Percentiles rank a stretch among this genome's conserved stretches.
phyloP scores from a whole-genome alignment of 1,140 invertebrate species.

The Drosophila pachea region DNA sequence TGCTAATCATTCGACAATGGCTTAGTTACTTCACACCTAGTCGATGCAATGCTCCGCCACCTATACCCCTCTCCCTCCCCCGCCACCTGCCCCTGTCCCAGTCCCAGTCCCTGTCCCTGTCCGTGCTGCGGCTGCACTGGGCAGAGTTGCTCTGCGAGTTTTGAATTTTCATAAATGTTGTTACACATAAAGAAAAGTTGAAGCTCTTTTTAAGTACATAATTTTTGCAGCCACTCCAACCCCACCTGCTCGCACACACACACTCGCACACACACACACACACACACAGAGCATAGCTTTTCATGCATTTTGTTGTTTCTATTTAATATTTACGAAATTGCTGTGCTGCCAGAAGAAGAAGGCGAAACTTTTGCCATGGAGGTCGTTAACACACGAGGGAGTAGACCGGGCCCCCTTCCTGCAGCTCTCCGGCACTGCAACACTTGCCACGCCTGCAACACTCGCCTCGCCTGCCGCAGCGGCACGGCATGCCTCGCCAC shows the following conservation, averaged over 20 bases:
- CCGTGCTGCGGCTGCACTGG: neutral
- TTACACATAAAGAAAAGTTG: slow-evolving; percentile 72
- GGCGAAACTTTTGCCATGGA: slow-evolving; percentile 65
- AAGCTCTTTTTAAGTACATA: slow-evolving; percentile 75
- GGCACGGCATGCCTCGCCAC: neutral
- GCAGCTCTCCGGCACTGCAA: neutral
- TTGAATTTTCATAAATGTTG: slow-evolving; percentile 74
- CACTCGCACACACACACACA: neutral
- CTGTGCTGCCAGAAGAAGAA: slow-evolving; percentile 69
- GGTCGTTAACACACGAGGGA: slow-evolving; percentile 68
- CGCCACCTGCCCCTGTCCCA: neutral
- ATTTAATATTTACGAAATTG: slow-evolving; percentile 77
- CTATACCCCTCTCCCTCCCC: neutral
- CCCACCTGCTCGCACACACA: slow-evolving; percentile 35
- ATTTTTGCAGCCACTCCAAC: slow-evolving; percentile 53
- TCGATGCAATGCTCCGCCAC: neutral
- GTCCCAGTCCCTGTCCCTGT: neutral
- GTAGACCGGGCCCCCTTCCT: neutral
- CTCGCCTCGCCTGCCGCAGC: neutral
- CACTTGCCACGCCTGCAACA: slow-evolving; percentile 21
- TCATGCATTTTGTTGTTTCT: slow-evolving; percentile 55
- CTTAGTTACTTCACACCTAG: slow-evolving; percentile 25
- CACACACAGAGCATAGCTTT: slow-evolving; percentile 13
- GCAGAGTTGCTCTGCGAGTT: slow-evolving; percentile 29
- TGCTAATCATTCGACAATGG: slow-evolving; percentile 32